Evolutionary conservation across 1,140 invertebrate genomes (phyloP).

Genomic region (Drosophila sturtevanti): DNA sequence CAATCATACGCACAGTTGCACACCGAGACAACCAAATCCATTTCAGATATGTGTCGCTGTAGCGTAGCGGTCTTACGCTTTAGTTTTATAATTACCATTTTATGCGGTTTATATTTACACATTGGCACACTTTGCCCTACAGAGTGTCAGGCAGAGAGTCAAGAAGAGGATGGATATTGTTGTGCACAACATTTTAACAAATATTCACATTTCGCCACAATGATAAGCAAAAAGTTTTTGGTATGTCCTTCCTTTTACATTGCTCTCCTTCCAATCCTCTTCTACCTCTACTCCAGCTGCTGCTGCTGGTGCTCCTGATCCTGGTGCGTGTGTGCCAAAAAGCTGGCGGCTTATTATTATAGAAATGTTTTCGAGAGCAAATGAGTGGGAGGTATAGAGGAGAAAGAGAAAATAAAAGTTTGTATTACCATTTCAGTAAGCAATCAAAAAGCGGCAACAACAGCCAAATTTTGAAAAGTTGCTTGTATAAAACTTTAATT

Average conservation of each 20-base stretch:
- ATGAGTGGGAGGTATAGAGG: not conserved
- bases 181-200: slow-evolving; percentile 65
- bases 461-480: slow-evolving; percentile 74
- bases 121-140: slow-evolving; percentile 30
- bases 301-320: slow-evolving; percentile 5
- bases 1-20: slow-evolving; percentile 78
- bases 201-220: slow-evolving; percentile 77
- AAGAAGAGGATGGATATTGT: slow-evolving; percentile 29
- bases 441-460: slow-evolving; percentile 75
- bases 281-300: not conserved
- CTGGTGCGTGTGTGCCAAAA: slow-evolving; percentile 32
- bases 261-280: slow-evolving; percentile 11
- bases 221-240: slow-evolving; percentile 74
- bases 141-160: not conserved
- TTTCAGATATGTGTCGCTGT: slow-evolving; percentile 55
- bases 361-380: slow-evolving; percentile 75
- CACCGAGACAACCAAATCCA: slow-evolving; percentile 62
- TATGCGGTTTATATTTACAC: slow-evolving; percentile 71
- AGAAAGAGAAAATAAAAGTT: slow-evolving; percentile 44
- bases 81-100: slow-evolving; percentile 80
- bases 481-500: slow-evolving; percentile 75
- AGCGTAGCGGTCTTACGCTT: slow-evolving; percentile 41
- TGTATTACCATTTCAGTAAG: slow-evolving; percentile 58
- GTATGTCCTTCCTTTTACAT: slow-evolving; percentile 28
- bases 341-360: slow-evolving; percentile 72